phyloP scores from a whole-genome alignment of 2,113 vertebrate species.

The Uria lomvia region DNA sequence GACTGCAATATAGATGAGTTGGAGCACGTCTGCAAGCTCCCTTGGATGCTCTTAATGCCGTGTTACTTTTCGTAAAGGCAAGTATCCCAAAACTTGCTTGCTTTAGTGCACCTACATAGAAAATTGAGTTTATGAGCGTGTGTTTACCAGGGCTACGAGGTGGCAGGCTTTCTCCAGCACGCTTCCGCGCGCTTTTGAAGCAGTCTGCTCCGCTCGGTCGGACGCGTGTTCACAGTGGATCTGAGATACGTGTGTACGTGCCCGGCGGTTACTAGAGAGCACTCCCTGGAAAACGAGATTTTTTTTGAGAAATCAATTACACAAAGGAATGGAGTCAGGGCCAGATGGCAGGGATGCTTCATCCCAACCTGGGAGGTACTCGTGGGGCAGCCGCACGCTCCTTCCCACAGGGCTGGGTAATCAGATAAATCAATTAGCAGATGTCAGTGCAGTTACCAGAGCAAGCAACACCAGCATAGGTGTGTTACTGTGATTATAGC shows the following conservation, averaged over 20 bases:
- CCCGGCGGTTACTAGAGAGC: neutral
- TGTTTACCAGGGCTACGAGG: neutral
- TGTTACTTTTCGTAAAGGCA: neutral
- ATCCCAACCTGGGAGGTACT: slow-evolving; percentile 63
- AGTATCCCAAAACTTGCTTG: neutral
- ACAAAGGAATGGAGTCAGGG: neutral
- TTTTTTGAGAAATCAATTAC: slow-evolving; percentile 53
- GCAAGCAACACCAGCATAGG: neutral
- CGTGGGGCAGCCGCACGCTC: neutral
- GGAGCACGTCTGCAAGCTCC: neutral
- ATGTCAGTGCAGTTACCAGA: slow-evolving; percentile 49
- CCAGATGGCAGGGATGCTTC: slow-evolving; percentile 67
- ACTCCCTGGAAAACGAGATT: neutral
- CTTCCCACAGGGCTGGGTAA: slow-evolving; percentile 24
- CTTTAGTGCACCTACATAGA: neutral
- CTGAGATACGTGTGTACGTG: fast-evolving
- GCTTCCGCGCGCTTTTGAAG: neutral
- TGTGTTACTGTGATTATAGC: neutral
- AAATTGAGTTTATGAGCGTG: neutral
- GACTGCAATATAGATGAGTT: neutral
- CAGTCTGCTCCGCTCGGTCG: neutral
- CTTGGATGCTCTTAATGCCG: neutral
- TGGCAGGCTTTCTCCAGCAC: neutral
- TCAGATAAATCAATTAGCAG: slow-evolving; percentile 50
- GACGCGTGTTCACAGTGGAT: fast-evolving